phyloP scores from a whole-genome alignment of 2,113 vertebrate genomes.

The Desmodus rotundus region DNA sequence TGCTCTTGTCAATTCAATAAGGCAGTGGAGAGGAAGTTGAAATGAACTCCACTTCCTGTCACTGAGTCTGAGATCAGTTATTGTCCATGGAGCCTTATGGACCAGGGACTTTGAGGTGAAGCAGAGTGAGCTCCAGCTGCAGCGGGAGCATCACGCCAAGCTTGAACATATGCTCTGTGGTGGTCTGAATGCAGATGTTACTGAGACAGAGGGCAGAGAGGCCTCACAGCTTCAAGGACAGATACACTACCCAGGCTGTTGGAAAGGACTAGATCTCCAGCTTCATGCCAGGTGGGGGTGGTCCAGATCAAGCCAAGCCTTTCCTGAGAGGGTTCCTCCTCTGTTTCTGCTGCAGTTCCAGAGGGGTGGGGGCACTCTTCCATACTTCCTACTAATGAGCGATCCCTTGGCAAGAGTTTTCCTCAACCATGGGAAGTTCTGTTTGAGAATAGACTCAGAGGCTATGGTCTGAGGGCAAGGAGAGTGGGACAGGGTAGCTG shows the following conservation, averaged over 20 bases:
- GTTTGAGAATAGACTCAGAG: background rate
- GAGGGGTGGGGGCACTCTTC: accelerated
- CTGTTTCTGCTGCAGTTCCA: background rate
- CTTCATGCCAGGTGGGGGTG: background rate
- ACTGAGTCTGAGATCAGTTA: accelerated
- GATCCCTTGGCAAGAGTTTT: too few relatives aligned
- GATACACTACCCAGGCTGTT: accelerated
- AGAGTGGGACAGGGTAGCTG: background rate
- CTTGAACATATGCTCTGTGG: accelerated
- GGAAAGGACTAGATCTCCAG: background rate
- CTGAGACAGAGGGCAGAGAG: background rate
- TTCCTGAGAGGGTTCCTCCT: accelerated
- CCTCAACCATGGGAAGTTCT: background rate
- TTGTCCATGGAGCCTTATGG: accelerated
- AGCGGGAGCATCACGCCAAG: accelerated
- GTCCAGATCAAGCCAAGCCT: background rate
- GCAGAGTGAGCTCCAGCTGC: accelerated
- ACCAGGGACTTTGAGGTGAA: background rate
- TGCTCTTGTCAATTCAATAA: background rate
- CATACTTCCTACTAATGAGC: too few relatives aligned
- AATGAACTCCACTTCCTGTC: background rate
- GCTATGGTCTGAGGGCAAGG: background rate
- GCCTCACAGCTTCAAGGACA: accelerated
- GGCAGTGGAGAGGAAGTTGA: too few relatives aligned
- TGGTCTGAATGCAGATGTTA: background rate